Evolutionary conservation across 1,140 invertebrate species (phyloP).

Genomic region (Parasteatoda tepidariorum): DNA sequence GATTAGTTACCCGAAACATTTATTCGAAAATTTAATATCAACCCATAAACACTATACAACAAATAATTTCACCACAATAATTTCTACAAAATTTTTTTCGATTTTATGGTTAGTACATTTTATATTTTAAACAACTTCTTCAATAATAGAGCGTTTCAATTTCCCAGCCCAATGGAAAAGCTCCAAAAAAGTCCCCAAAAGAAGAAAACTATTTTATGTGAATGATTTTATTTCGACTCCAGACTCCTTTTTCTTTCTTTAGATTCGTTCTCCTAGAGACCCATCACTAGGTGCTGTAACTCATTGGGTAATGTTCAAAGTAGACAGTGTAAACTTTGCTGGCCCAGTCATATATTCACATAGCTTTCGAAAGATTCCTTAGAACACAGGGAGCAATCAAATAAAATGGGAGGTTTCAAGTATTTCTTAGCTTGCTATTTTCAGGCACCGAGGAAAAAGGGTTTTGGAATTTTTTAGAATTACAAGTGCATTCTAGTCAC

Average conservation of each 20-base stretch:
- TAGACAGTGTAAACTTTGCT: slow-evolving; percentile 46
- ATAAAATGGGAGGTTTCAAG: background rate
- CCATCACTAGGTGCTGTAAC: background rate
- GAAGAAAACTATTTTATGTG: slow-evolving; percentile 32
- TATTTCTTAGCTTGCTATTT: background rate
- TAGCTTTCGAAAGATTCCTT: slow-evolving; percentile 3
- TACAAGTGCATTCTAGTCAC: background rate
- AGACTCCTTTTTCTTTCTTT: background rate
- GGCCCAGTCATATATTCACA: slow-evolving; percentile 37
- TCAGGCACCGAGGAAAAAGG: background rate
- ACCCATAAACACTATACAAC: no score
- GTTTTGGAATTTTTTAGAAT: background rate
- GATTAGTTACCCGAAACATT: no score
- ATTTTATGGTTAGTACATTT: no score
- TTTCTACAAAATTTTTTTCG: no score
- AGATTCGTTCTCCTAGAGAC: background rate
- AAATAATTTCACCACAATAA: no score
- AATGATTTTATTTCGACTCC: slow-evolving; percentile 15
- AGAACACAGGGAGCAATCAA: background rate
- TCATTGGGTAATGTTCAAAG: slow-evolving; percentile 30
- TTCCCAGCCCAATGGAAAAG: background rate
- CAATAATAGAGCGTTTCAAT: slow-evolving; percentile 13
- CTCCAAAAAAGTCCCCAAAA: slow-evolving; percentile 18
- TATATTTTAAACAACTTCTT: no score
- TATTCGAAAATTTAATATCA: no score